phyloP scores from a whole-genome alignment of 2,888 invertebrate species.

The Eristalinus aeneus region DNA sequence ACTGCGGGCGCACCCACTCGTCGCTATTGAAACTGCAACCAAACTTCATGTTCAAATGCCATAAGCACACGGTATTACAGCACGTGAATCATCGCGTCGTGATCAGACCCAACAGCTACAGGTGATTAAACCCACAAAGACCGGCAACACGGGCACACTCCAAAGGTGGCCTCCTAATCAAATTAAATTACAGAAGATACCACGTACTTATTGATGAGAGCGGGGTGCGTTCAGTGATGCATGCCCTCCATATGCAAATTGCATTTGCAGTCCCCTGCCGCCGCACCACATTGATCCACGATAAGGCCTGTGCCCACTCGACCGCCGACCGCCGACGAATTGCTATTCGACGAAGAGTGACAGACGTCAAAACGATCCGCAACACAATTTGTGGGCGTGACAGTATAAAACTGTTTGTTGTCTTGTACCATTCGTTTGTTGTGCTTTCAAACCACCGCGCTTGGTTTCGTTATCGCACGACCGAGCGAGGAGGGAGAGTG shows the following conservation, averaged over 20 bases:
- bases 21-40: slow-evolving; percentile 42
- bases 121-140: slow-evolving; percentile 61
- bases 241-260: slow-evolving; percentile 60
- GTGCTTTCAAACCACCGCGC: slow-evolving; percentile 12
- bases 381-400: slow-evolving; percentile 70
- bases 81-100: slow-evolving; percentile 48
- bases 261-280: slow-evolving; percentile 40
- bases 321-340: slow-evolving; percentile 14
- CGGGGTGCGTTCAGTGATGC: slow-evolving; percentile 66
- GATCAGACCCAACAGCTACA: slow-evolving; percentile 44
- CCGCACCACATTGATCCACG: slow-evolving; percentile 11
- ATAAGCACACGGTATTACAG: slow-evolving; percentile 35
- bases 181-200: slow-evolving; percentile 68
- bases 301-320: slow-evolving; percentile 16
- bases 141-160: slow-evolving; percentile 13
- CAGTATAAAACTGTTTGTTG: slow-evolving; percentile 65
- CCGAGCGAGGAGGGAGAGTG: slow-evolving; percentile 16
- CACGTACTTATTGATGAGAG: slow-evolving; percentile 59
- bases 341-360: slow-evolving; percentile 3
- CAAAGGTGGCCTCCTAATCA: slow-evolving; percentile 63
- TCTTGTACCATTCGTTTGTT: slow-evolving; percentile 16
- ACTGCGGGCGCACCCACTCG: slow-evolving; percentile 23
- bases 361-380: slow-evolving; percentile 66
- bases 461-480: slow-evolving; percentile 45
- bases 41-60: slow-evolving; percentile 37